Evolutionary conservation across 2,888 invertebrate species (phyloP).

Genomic region (Mythimna albipuncta): DNA sequence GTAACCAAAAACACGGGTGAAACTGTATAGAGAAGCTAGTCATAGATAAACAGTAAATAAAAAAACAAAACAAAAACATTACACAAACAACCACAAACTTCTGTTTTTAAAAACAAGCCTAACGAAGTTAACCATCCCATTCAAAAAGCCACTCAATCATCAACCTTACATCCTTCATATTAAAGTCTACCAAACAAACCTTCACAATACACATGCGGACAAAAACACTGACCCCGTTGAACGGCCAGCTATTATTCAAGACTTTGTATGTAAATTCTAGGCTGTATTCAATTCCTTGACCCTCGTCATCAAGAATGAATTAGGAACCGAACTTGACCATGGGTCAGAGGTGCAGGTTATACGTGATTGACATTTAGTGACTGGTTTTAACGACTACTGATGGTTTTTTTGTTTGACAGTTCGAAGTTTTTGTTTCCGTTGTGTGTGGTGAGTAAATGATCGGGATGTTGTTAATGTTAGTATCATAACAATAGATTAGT

Average conservation of each 20-base stretch:
- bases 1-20: no score
- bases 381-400: conserved; percentile 68
- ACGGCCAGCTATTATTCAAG: conserved; percentile 82
- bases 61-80: conserved; percentile 1
- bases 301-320: conserved; percentile 82
- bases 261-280: conserved; percentile 86
- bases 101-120: conserved; percentile 34
- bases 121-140: conserved; percentile 1
- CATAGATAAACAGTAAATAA: neutral
- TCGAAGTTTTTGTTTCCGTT: conserved; percentile 54
- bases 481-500: no score
- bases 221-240: conserved; percentile 81
- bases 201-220: conserved; percentile 59
- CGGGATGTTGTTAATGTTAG: neutral
- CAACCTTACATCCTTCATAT: conserved; percentile 24
- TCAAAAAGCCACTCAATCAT: conserved; percentile 6
- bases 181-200: conserved; percentile 16
- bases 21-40: no score
- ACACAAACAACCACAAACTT: conserved; percentile 22
- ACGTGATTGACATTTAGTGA: conserved; percentile 79
- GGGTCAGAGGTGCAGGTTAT: conserved; percentile 77
- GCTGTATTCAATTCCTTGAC: conserved; percentile 76
- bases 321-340: conserved; percentile 88
- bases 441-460: conserved; percentile 13
- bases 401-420: conserved; percentile 70